Evolutionary conservation across 2,888 invertebrate genomes (phyloP), one percentile per base, ranked within the genome.

Genomic region (Synergus japonicus): DNA sequence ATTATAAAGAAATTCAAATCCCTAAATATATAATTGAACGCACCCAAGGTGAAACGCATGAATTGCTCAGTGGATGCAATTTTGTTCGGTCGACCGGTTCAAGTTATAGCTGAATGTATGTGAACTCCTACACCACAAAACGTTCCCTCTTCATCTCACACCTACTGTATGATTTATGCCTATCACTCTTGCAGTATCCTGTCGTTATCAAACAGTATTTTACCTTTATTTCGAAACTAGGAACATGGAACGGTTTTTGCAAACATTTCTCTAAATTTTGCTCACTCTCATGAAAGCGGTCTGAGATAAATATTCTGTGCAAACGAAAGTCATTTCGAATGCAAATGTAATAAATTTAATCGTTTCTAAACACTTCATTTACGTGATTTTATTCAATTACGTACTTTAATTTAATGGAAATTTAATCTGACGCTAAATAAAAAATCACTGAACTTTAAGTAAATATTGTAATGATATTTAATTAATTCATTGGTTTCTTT

Each of bases 101-200:
- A 37, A 37, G 37, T 37, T 37, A 37, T 37, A 66, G 18, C 66
- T 54, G 37, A 49, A 69, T 54, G 37, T 69, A 29, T 69, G 69
- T 37, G 69, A 69, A 69, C 37, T 69, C 69, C 37, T n/a, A 69
- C 69, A 69, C 69, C 49, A 69, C 49, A 54, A 49, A 49, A 69
- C 66, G 66, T 69, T 54, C 49, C 49, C 69, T 49, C 69, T 69
- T 69, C 49, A 69, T 69, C 69, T 69, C 69, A 69, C 69, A 69
- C n/a, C 69, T 49, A 69, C 69, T 54, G 29, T 69, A 69, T 69
- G 69, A 69, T 69, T 69, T 69, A 69, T 69, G 49, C 49, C 29
- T 49, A 69, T 69, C 69, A 69, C 69, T 69, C 22, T 37, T 69
- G 29, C 69, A 69, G 69, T 69, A 69, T 69, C 69, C 69, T 69